phyloP scores from a whole-genome alignment of 2,113 vertebrate genomes.

The zebrafish (Danio rerio) region GRCz12tu NC_133198.1:32783001-32783500 shows the following conservation, averaged over 20 bases:
- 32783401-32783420: slow-evolving; percentile 11
- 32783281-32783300: too few relatives aligned
- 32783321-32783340: too few relatives aligned
- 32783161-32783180: background rate
- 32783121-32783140: background rate
- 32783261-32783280: too few relatives aligned
- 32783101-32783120: background rate
- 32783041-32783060: background rate
- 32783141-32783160: background rate
- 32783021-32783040: slow-evolving; percentile 20
- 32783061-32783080: slow-evolving; percentile 6
- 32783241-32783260: too few relatives aligned
- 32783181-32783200: background rate
- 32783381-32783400: background rate
- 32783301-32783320: too few relatives aligned
- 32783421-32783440: background rate
- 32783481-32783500: background rate
- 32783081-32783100: background rate
- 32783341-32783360: too few relatives aligned
- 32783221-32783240: background rate
- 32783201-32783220: background rate
- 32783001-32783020: background rate
- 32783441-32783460: background rate
- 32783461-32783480: background rate
- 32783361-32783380: background rate